A percentile compares a stretch with the other conserved stretches of the same genome.
Conservation (phyloP, 2,797 vertebrate genomes). For the Karalla daura region DNA sequence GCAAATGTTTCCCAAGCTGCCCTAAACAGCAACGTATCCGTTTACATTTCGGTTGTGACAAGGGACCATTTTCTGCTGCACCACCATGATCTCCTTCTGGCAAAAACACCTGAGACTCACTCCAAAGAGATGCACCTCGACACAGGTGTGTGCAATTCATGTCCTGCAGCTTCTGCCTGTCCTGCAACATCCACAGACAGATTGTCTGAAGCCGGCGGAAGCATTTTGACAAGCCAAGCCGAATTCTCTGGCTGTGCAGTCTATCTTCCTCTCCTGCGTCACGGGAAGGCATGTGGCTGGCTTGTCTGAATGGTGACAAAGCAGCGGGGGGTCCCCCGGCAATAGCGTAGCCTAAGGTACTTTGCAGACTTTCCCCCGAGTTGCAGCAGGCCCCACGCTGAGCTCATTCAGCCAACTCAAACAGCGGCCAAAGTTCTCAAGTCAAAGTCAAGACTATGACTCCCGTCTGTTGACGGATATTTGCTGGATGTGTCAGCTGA, state of each 20-base stretch:
- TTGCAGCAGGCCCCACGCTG: constrained; percentile 44
- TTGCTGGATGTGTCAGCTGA: constrained; percentile 5
- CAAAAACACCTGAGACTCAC: neutral
- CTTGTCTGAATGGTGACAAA: constrained; percentile 49
- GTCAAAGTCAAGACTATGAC: constrained; percentile 22
- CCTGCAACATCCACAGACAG: constrained; percentile 15
- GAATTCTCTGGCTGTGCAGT: constrained; percentile 10
- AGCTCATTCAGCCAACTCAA: constrained; percentile 53
- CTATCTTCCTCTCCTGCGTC: constrained; percentile 9
- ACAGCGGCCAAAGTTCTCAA: constrained; percentile 37
- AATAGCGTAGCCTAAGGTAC: constrained; percentile 44
- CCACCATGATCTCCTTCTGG: neutral
- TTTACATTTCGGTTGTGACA: constrained; percentile 9
- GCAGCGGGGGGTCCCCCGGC: constrained; percentile 37
- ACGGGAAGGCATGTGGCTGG: constrained; percentile 23
- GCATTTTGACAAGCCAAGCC: constrained; percentile 43
- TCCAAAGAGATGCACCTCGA: constrained; percentile 7
- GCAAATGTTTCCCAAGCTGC: constrained; percentile 13
- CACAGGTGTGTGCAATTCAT: constrained; percentile 1
- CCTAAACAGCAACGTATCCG: constrained; percentile 15
- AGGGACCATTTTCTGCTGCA: neutral
- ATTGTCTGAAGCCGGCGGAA: constrained; percentile 23
- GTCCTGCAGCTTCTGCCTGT: constrained; percentile 15
- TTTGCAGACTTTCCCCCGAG: constrained; percentile 37
- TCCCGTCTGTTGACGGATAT: too few species aligned